phyloP scores from a whole-genome alignment of 2,888 invertebrate species.

The Chrysomela aeneicollis region DNA sequence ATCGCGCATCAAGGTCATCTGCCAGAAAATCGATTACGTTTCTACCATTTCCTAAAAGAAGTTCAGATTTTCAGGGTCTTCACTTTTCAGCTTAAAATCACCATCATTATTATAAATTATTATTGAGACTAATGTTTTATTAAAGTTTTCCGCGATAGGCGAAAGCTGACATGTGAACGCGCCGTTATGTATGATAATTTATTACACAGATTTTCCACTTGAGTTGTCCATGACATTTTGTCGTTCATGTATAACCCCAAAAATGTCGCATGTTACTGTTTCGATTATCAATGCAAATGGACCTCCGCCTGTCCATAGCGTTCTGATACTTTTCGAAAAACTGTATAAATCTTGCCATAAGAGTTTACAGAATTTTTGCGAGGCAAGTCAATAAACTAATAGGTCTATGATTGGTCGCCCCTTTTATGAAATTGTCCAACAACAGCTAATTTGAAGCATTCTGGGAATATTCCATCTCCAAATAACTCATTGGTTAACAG shows the following conservation, averaged over 20 bases:
- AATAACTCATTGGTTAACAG: constrained; percentile 7
- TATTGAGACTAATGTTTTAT: too few species aligned
- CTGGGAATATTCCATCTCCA: neutral
- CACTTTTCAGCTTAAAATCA: too few species aligned
- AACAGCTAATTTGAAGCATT: constrained; percentile 4
- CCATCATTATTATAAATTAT: too few species aligned
- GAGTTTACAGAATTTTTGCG: constrained; percentile 1
- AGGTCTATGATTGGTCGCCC: constrained; percentile 14
- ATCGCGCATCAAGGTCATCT: too few species aligned
- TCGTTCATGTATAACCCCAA: neutral
- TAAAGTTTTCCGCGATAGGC: too few species aligned
- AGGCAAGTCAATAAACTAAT: constrained; percentile 3
- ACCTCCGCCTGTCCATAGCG: neutral
- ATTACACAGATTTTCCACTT: neutral
- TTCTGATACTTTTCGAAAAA: neutral
- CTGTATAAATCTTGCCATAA: constrained; percentile 8
- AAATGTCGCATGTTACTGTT: neutral
- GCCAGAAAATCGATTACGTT: too few species aligned
- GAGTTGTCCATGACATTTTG: neutral
- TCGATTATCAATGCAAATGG: neutral
- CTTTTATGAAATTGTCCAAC: constrained; percentile 9
- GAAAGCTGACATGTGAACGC: too few species aligned
- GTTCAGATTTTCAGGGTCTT: too few species aligned
- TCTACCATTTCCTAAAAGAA: too few species aligned
- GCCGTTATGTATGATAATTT: too few species aligned